These are phyloP conservation scores for Wiebesia pumilae DNA, from an alignment of 1,140 invertebrate genomes.

Conservation along the genomic window DNA sequence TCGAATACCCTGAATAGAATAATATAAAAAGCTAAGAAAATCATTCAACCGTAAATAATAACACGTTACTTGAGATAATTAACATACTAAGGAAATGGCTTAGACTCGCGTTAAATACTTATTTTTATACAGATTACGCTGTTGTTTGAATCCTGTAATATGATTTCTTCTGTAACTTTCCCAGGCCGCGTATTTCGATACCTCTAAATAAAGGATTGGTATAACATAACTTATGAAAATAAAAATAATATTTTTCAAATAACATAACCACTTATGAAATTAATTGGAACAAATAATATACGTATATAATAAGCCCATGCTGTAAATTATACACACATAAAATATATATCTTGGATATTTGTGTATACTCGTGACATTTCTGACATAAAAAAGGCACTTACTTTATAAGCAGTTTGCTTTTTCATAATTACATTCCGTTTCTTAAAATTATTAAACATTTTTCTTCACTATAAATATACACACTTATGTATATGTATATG, in stretches of 20 bases:
- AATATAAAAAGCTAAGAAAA: not conserved
- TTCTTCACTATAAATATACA: not conserved
- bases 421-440: slow-evolving; percentile 11
- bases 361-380: not conserved
- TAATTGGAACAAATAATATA: slow-evolving; percentile 25
- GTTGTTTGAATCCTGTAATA: not conserved
- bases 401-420: slow-evolving; percentile 1
- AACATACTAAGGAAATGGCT: not conserved
- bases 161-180: not conserved
- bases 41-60: not conserved
- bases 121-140: slow-evolving; percentile 16
- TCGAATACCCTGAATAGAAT: not conserved
- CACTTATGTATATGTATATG: no score
- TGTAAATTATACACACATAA: not conserved
- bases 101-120: not conserved
- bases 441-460: slow-evolving; percentile 17
- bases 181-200: not conserved
- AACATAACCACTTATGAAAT: slow-evolving; percentile 7
- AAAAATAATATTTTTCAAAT: slow-evolving; percentile 20
- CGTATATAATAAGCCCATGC: not conserved
- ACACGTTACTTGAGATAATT: not conserved
- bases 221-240: slow-evolving; percentile 13
- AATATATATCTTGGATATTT: not conserved
- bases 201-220: not conserved
- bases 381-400: slow-evolving; percentile 8